A percentile compares a stretch with the other conserved stretches of the same genome.
These are phyloP conservation scores for Drosophila parvula DNA, from an alignment of 1,140 invertebrate species.

Conservation along the genomic window DNA sequence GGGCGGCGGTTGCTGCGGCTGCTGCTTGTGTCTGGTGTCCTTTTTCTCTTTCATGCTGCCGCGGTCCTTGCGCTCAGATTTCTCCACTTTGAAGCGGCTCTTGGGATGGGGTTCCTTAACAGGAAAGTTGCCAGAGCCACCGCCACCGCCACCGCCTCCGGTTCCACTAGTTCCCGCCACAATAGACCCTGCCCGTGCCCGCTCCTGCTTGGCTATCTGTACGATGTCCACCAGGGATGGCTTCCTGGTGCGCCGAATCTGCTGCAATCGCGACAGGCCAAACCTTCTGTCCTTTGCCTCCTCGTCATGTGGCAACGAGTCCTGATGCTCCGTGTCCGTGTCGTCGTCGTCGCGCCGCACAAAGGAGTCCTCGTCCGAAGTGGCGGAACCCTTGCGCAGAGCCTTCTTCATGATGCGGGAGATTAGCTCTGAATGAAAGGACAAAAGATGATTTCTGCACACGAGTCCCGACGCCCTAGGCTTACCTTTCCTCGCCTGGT, in stretches of 20 bases:
- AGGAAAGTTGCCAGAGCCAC: constrained; percentile 48
- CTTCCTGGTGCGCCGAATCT: constrained; percentile 78
- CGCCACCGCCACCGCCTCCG: constrained; percentile 4
- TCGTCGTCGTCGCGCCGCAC: constrained; percentile 85
- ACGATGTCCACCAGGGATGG: constrained; percentile 81
- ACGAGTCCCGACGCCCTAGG: background rate
- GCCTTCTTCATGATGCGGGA: constrained; percentile 87
- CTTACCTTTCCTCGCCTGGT: constrained; percentile 80
- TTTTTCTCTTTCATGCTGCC: constrained; percentile 58
- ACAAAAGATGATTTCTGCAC: constrained; percentile 22
- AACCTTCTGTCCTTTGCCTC: constrained; percentile 73
- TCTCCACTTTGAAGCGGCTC: constrained; percentile 73
- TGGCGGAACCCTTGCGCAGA: constrained; percentile 85
- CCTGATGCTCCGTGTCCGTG: constrained; percentile 88
- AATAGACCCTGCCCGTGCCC: constrained; percentile 67
- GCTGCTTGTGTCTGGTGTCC: constrained; percentile 55
- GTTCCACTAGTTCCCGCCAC: constrained; percentile 40
- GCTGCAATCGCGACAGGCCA: constrained; percentile 73
- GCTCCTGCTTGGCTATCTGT: constrained; percentile 79
- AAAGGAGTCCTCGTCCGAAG: constrained; percentile 85
- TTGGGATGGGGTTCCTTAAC: constrained; percentile 68
- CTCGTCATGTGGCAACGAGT: constrained; percentile 87
- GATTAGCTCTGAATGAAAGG: constrained; percentile 85
- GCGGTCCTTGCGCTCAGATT: constrained; percentile 55
- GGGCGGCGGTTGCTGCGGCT: constrained; percentile 42